Conservation (phyloP, 2,797 vertebrate genomes). For the Leptatherina wallacei region DNA sequence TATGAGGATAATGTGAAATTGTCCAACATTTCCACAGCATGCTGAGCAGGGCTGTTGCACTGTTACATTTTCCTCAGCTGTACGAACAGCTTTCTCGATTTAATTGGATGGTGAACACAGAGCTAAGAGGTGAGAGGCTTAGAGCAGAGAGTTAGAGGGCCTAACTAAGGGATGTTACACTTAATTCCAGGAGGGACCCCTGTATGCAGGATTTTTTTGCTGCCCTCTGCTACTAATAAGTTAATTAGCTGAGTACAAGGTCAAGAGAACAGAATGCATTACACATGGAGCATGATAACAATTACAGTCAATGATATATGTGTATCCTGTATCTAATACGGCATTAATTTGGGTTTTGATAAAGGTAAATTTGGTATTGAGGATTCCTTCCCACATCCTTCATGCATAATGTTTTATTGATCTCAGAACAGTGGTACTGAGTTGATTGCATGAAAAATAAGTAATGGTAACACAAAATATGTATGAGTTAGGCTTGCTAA, state of each 20-base stretch:
- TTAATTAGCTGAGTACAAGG: slow-evolving; percentile 71
- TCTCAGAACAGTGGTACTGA: neutral
- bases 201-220: slow-evolving; percentile 39
- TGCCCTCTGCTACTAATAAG: slow-evolving; percentile 72
- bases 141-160: slow-evolving; percentile 68
- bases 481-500: neutral
- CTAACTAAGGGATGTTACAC: slow-evolving; percentile 74
- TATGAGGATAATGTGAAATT: slow-evolving; percentile 62
- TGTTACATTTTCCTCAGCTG: slow-evolving; percentile 46
- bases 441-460: neutral
- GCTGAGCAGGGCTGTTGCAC: slow-evolving; percentile 62
- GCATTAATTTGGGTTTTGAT: slow-evolving; percentile 39
- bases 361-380: slow-evolving; percentile 12
- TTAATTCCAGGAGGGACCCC: slow-evolving; percentile 70
- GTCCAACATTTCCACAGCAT: slow-evolving; percentile 64
- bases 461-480: neutral
- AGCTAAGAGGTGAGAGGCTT: slow-evolving; percentile 77
- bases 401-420: slow-evolving; percentile 37
- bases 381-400: slow-evolving; percentile 28
- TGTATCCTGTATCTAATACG: slow-evolving; percentile 39
- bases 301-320: slow-evolving; percentile 57
- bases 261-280: slow-evolving; percentile 65
- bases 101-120: slow-evolving; percentile 78
- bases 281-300: slow-evolving; percentile 54
- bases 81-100: slow-evolving; percentile 67